A percentile compares a stretch with the other conserved stretches of the same genome.
phyloP scores from a whole-genome alignment of 2,888 invertebrate species.

The Heliconius charithonia region DNA sequence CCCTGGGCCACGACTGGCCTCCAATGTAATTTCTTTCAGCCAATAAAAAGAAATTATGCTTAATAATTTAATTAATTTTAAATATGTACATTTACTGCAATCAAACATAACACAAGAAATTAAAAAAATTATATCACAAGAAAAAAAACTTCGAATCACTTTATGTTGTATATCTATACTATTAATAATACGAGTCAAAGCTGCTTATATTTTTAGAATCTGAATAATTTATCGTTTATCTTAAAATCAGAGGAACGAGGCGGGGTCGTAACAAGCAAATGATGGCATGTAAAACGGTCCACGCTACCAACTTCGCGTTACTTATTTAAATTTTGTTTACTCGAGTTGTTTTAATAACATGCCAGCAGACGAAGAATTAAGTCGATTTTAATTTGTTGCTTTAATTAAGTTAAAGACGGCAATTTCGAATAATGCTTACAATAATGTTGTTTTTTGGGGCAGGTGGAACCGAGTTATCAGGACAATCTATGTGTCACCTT shows the following conservation, averaged over 20 bases:
- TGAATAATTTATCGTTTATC: slow-evolving; percentile 45
- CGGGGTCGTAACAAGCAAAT: slow-evolving; percentile 52
- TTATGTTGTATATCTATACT: not conserved
- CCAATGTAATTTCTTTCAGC: not conserved
- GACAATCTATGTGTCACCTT: slow-evolving; percentile 32
- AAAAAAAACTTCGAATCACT: not conserved
- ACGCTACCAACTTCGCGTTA: slow-evolving; percentile 56
- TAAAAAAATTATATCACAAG: too few relatives aligned
- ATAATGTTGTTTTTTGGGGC: slow-evolving; percentile 37
- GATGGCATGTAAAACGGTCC: slow-evolving; percentile 56
- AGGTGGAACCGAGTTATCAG: slow-evolving; percentile 39
- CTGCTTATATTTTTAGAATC: slow-evolving; percentile 30
- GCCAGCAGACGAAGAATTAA: slow-evolving; percentile 53
- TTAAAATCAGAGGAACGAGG: slow-evolving; percentile 44
- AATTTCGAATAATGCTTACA: slow-evolving; percentile 48
- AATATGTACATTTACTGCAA: not conserved
- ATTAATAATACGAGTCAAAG: slow-evolving; percentile 17
- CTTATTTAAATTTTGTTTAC: slow-evolving; percentile 72
- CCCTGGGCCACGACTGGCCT: too few relatives aligned
- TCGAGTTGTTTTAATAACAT: slow-evolving; percentile 61
- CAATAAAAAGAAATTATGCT: not conserved
- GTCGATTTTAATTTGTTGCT: slow-evolving; percentile 58
- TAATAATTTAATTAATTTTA: not conserved
- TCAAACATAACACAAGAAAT: not conserved
- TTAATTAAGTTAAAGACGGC: slow-evolving; percentile 51